phyloP scores from a whole-genome alignment of 2,888 invertebrate genomes.

The Oxytorus armatus region DNA sequence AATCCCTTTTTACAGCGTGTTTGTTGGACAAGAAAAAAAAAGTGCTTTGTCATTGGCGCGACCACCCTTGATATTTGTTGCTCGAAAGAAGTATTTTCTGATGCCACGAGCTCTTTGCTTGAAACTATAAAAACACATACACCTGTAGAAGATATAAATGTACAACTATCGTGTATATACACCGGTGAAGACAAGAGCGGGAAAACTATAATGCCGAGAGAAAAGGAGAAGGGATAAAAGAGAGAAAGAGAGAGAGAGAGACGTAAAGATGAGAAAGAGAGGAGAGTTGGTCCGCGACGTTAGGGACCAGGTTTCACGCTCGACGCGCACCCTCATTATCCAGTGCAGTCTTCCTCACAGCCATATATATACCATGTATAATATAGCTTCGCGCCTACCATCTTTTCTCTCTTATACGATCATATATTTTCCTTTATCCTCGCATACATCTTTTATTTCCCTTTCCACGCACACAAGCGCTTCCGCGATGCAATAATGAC shows the following conservation, averaged over 20 bases:
- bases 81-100: not conserved
- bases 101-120: not conserved
- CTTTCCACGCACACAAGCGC: constrained; percentile 49
- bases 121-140: constrained; percentile 31
- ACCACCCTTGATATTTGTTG: constrained; percentile 11
- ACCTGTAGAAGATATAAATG: no score
- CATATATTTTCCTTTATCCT: constrained; percentile 63
- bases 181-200: not conserved
- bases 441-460: constrained; percentile 65
- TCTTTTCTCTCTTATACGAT: constrained; percentile 69
- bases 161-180: no score
- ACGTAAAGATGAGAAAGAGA: constrained; percentile 45
- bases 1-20: not conserved
- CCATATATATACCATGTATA: constrained; percentile 20
- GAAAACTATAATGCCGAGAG: constrained; percentile 3
- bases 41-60: constrained; percentile 14
- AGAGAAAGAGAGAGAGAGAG: no score
- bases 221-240: constrained; percentile 4
- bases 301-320: constrained; percentile 70
- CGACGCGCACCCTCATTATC: constrained; percentile 68
- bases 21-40: no score
- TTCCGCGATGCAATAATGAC: constrained; percentile 63
- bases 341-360: constrained; percentile 67
- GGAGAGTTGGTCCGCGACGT: constrained; percentile 42
- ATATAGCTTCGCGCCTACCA: constrained; percentile 54